Percentiles rank a stretch among this genome's conserved stretches.
phyloP scores from a whole-genome alignment of 2,797 vertebrate genomes.

The Poeciliopsis paucimaculata region DNA sequence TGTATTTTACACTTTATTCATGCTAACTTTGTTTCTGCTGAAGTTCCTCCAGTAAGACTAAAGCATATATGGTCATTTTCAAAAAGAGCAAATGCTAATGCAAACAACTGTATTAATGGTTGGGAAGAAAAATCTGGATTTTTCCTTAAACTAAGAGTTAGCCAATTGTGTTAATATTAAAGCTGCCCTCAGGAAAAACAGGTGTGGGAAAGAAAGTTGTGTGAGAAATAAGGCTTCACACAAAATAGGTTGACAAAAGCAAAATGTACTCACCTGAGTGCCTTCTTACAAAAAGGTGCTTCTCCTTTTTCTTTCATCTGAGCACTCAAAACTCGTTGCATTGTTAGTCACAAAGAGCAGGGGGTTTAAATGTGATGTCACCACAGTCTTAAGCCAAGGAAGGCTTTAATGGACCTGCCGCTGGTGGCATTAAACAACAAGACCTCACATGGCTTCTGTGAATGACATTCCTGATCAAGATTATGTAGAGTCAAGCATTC shows the following conservation, averaged over 20 bases:
- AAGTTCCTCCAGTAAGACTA: neutral
- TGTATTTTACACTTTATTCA: neutral
- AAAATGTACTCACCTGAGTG: neutral
- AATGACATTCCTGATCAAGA: neutral
- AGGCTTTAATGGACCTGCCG: neutral
- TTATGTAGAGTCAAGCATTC: neutral
- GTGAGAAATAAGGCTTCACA: neutral
- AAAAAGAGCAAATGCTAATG: neutral
- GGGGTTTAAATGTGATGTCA: conserved; percentile 6
- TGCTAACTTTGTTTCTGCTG: neutral
- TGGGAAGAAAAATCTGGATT: conserved; percentile 15
- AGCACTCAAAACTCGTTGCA: neutral
- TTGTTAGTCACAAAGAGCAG: neutral
- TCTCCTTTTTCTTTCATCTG: neutral
- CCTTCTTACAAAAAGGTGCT: neutral
- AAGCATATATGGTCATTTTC: neutral
- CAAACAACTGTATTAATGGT: conserved; percentile 34
- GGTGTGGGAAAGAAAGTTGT: conserved; percentile 40
- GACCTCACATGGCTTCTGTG: neutral
- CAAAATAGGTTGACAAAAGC: neutral
- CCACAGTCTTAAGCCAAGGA: neutral
- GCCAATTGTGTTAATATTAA: conserved; percentile 33
- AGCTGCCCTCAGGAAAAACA: conserved; percentile 44
- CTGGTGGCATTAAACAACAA: neutral
- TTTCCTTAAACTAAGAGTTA: conserved; percentile 27